Conservation (phyloP, 2,888 invertebrate genomes). For the Nesidiocoris tenuis region DNA sequence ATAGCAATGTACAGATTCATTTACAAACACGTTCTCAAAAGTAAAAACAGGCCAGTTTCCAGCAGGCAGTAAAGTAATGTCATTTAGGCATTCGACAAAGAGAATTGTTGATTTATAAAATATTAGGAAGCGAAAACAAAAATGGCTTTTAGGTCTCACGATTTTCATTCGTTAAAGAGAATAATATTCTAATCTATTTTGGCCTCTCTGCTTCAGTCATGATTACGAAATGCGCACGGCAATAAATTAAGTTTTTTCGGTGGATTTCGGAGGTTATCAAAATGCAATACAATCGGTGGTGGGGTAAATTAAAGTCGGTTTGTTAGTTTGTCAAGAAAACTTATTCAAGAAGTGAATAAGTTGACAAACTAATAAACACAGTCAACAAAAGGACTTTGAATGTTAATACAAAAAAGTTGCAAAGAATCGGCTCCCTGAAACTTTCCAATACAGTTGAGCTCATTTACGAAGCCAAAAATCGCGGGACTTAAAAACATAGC, state of each 20-base stretch:
- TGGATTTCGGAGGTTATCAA: too few relatives aligned
- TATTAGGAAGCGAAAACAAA: neutral
- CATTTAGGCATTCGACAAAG: conserved; percentile 17
- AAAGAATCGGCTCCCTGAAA: conserved; percentile 7
- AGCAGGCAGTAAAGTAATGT: conserved; percentile 13
- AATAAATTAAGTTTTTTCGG: too few relatives aligned
- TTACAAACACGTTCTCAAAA: conserved; percentile 48
- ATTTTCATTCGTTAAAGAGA: conserved; percentile 8
- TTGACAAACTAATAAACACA: too few relatives aligned
- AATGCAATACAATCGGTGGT: too few relatives aligned
- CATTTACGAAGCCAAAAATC: conserved; percentile 22
- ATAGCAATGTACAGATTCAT: conserved; percentile 49
- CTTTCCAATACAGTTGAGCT: too few relatives aligned
- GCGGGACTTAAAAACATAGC: conserved; percentile 22
- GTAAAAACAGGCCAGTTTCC: conserved; percentile 26
- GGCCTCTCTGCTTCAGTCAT: conserved; percentile 28
- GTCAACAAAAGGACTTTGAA: too few relatives aligned
- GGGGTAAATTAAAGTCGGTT: too few relatives aligned
- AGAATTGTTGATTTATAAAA: conserved; percentile 1
- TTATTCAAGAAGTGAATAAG: too few relatives aligned
- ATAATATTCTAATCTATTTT: conserved; percentile 18
- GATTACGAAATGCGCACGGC: too few relatives aligned
- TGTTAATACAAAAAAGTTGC: too few relatives aligned
- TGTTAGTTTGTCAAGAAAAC: too few relatives aligned
- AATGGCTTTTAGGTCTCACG: conserved; percentile 29